Percentiles rank a stretch among this genome's conserved stretches.
These are phyloP conservation scores for Hoplodrina blanda DNA, from an alignment of 2,888 invertebrate genomes.

Conservation along the genomic window DNA sequence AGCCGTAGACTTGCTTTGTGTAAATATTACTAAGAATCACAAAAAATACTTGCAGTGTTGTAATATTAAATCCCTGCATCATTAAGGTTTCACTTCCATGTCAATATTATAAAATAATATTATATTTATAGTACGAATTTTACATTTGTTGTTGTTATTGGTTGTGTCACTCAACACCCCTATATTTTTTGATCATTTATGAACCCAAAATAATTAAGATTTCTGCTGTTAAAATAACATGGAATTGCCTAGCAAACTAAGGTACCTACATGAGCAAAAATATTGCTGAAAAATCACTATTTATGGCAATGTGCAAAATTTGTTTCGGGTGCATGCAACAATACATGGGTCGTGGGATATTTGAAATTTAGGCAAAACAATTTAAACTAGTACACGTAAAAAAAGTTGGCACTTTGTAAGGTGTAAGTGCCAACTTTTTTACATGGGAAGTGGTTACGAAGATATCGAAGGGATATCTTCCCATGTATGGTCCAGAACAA, in stretches of 20 bases:
- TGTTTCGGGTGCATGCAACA: too few relatives aligned
- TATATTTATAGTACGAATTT: slow-evolving; percentile 54
- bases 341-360: too few relatives aligned
- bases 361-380: too few relatives aligned
- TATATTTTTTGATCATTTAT: slow-evolving; percentile 9
- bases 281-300: too few relatives aligned
- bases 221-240: slow-evolving; percentile 6
- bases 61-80: slow-evolving; percentile 8
- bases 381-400: too few relatives aligned
- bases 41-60: slow-evolving; percentile 22
- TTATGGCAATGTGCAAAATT: too few relatives aligned
- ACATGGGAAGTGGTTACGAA: too few relatives aligned
- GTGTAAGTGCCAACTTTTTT: too few relatives aligned
- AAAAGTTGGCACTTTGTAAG: too few relatives aligned
- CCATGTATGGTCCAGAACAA: too few relatives aligned
- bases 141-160: slow-evolving; percentile 63
- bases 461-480: too few relatives aligned
- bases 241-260: background rate
- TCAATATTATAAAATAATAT: slow-evolving; percentile 21
- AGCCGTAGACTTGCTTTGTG: slow-evolving; percentile 42
- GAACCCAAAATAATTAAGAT: background rate
- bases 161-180: slow-evolving; percentile 44
- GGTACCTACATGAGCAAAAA: too few relatives aligned
- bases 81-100: slow-evolving; percentile 30
- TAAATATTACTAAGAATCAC: slow-evolving; percentile 31